Base-by-base conservation (phyloP, 2,888 invertebrate genomes). In the Phengaris alcon region DNA sequence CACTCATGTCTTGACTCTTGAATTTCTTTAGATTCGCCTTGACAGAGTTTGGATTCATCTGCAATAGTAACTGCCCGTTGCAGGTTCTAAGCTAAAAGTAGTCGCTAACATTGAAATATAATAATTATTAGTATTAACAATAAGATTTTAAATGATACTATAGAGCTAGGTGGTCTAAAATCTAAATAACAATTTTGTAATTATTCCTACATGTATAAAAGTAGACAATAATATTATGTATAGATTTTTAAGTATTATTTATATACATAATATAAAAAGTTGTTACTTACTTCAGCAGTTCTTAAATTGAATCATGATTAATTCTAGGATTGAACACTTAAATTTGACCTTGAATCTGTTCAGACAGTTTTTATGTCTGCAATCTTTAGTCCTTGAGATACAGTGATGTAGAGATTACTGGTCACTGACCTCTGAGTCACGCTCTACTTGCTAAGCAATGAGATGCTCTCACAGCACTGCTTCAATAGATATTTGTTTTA, bases 381-480 rank as follows among this genome's bases (percentile, higher is more conserved):
- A 64, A 51, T 51, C 51, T 13, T 54, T 6, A 10, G 72, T 55
- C 68, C 55, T 69, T 78, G 75, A 75, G 75, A 77, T 74, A 77
- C 69, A 57, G 73, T 55, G 75, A 77, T 76, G 77, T 72, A 51
- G 15, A 83, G 84, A 86, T 85, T 86, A 83, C 79, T 81, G 87
- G 84, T 89, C 89, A 85, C 82, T 87, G 90, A 88, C 87, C 90
- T 82, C 76, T 88, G 90, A 90, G 79, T 91, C 90, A 89, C 80
- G 88, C 87, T 88, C 90, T 84, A 88, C 83, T 89, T 89, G 84
- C 69, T 75, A 70, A 74, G 77, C 77, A 76, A 75, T 74, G 75
- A 77, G 75, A 54, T 72, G 12, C 2, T 52, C 35, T 8, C 35
- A 6, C 13, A 64, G 12, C 64, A 52, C 72, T 52, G 52, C 72